Conservation (phyloP, 2,797 vertebrate genomes). For the Coccyzus lansbergi region DNA sequence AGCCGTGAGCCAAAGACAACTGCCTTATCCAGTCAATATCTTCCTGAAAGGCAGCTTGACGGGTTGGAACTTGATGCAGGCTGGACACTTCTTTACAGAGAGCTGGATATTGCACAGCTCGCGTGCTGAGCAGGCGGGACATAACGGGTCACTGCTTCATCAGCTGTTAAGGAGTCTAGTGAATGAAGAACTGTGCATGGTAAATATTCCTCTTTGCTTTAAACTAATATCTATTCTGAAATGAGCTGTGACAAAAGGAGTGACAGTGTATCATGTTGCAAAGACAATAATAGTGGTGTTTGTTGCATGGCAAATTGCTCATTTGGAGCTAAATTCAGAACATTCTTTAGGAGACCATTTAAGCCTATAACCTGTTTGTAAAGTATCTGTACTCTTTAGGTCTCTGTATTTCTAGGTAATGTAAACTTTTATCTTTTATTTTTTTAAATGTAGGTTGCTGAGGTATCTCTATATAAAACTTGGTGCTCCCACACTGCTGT, state of each 20-base stretch:
- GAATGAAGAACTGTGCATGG: constrained; percentile 80
- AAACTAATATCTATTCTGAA: not conserved
- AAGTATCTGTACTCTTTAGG: not conserved
- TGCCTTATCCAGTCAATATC: constrained; percentile 79
- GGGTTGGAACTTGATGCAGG: constrained; percentile 74
- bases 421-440: not conserved
- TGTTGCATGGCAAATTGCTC: not conserved
- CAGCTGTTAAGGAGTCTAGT: constrained; percentile 78
- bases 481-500: constrained; percentile 80
- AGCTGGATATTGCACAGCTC: constrained; percentile 85
- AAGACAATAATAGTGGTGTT: not conserved
- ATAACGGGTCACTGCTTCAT: constrained; percentile 64
- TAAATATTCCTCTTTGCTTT: constrained; percentile 63
- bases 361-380: not conserved
- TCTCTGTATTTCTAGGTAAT: not conserved
- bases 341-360: fast-evolving
- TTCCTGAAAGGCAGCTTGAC: constrained; percentile 79
- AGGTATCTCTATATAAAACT: constrained; percentile 73
- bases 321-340: not conserved
- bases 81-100: constrained; percentile 73
- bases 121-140: not conserved
- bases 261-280: not conserved
- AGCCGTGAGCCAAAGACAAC: constrained; percentile 77
- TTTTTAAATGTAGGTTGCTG: constrained; percentile 79
- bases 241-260: not conserved